These are phyloP conservation scores for Xiphorhynchus erythropygius DNA, from an alignment of 2,797 vertebrate genomes.

Conservation along the genomic window DNA sequence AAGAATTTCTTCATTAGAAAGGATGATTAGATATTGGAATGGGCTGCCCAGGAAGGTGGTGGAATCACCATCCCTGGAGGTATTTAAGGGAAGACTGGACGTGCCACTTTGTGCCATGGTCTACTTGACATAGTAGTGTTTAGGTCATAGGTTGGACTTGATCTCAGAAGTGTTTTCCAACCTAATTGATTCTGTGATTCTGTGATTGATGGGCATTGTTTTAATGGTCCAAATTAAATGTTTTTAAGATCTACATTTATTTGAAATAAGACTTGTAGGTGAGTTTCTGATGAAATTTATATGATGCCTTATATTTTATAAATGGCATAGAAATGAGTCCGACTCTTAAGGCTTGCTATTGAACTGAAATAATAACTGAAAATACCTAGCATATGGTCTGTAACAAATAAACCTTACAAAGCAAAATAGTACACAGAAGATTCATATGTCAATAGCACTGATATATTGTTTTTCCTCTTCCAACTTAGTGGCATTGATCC, in stretches of 20 bases:
- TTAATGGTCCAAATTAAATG: background rate
- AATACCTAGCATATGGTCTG: background rate
- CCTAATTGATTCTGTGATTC: background rate
- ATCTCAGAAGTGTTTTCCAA: background rate
- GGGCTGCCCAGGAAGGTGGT: background rate
- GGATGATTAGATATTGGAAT: background rate
- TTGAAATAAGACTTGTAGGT: background rate
- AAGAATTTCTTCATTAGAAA: background rate
- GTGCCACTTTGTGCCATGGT: background rate
- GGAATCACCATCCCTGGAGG: background rate
- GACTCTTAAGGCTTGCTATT: background rate
- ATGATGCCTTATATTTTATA: background rate
- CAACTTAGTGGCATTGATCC: background rate
- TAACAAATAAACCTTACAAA: slow-evolving; percentile 17
- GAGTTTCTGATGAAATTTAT: background rate
- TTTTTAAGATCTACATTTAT: background rate
- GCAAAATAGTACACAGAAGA: background rate
- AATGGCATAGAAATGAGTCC: background rate
- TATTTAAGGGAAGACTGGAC: background rate
- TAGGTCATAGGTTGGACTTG: background rate
- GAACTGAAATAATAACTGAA: background rate
- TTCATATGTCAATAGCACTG: background rate
- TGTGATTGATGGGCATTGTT: background rate
- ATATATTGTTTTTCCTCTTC: background rate
- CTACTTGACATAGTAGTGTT: background rate